Base-by-base conservation (phyloP, 2,797 vertebrate genomes). In the Euthynnus affinis region DNA sequence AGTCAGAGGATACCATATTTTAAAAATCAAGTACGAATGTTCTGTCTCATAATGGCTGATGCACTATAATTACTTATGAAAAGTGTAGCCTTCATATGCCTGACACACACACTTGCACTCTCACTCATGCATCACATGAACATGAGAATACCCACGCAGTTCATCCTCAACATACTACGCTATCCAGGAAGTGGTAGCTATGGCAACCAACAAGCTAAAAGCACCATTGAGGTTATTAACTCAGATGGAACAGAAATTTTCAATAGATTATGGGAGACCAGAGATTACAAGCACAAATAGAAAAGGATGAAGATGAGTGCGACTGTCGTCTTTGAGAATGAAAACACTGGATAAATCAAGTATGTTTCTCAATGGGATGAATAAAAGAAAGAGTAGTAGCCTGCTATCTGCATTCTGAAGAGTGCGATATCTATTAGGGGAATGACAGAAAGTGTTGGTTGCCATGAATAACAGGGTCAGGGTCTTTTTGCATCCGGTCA, bases 161-260 rank as follows among this genome's bases (percentile, higher is more conserved):
- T 87, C 78, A 74, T 65, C 74, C 83, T 76, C 76, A n/a, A 74
- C 79, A 71, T 40, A 67, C 71, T 75, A 80, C 82, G 70, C 86
- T 59, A 78, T 82, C 81, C 86, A 88, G 83, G 83, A 91, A 85
- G 79, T 14, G 44, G 91, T 89, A 64, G 51, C 84, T 70, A 87
- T 86, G 86, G 85, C 67, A 89, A 93, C 92, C 88, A 87, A 53
- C 74, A 89, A 87, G 89, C 91, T 57, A 85, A 73, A 72, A 56
- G 42, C 65, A 52, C 60, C 62, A n/a, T 6, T n/a, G 69, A 79
- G 67, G 82, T 89, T 83, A 90, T 87, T 87, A 82, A 84, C 87
- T 89, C 75, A 63, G 82, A 85, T 46, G 73, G 68, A 85, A 71
- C 20, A 82, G 44, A 76, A 82, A 69, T 65, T 63, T 4, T 68